A percentile compares a stretch with the other conserved stretches of the same genome.
Conservation (phyloP, 1,140 invertebrate genomes). For the Brachionus rotundiformis region DNA sequence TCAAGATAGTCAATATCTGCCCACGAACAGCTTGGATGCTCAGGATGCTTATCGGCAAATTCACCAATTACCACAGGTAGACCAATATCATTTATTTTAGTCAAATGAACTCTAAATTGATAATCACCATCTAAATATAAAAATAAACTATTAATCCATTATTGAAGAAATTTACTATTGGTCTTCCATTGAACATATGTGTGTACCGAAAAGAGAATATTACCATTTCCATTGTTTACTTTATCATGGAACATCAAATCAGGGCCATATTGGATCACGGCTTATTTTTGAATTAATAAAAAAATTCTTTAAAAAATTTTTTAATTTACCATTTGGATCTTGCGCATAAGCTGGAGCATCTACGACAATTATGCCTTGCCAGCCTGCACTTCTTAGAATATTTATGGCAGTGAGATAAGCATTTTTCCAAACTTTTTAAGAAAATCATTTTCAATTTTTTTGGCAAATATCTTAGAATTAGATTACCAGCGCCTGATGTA, state of each 20-base stretch:
- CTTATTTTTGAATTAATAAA: neutral
- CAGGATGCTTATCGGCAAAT: constrained; percentile 36
- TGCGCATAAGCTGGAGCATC: constrained; percentile 42
- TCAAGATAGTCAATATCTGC: constrained; percentile 20
- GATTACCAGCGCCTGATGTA: constrained; percentile 13
- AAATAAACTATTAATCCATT: neutral
- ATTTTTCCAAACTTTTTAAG: constrained; percentile 15
- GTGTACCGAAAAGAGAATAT: constrained; percentile 12
- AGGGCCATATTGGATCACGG: neutral
- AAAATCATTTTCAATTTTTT: neutral
- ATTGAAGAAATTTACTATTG: neutral
- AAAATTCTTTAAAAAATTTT: neutral
- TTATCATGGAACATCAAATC: constrained; percentile 23
- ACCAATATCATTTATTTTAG: neutral
- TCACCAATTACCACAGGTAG: constrained; percentile 8
- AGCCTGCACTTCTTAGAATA: constrained; percentile 27
- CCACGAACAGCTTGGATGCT: constrained; percentile 16
- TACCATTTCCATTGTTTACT: constrained; percentile 30
- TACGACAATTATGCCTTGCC: constrained; percentile 26
- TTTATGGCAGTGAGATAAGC: constrained; percentile 27
- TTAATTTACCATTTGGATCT: constrained; percentile 31
- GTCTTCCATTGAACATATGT: constrained; percentile 36
- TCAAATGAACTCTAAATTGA: constrained; percentile 29
- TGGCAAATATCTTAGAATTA: neutral
- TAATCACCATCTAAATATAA: constrained; percentile 9